Base-by-base conservation (phyloP, 2,797 vertebrate genomes). In the Siniperca obscura region DNA sequence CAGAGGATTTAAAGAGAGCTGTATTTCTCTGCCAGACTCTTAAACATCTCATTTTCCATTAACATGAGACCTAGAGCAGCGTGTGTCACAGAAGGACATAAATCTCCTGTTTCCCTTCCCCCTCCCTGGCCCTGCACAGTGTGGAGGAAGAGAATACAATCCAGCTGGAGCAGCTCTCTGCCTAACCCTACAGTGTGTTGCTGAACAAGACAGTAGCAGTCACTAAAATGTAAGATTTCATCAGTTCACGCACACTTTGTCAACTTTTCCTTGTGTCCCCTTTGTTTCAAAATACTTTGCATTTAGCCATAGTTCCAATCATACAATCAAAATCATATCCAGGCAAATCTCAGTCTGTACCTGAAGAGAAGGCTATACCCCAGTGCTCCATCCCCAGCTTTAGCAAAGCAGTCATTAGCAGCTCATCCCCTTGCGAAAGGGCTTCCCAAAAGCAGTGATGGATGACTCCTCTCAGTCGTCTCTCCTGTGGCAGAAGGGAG, bases 1-100 rank as follows among this genome's bases (percentile, higher is more conserved):
- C 77, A 76, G 74, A 88, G 88, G 87, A 91, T 94, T 94, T 93
- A 92, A 93, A 92, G 90, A 90, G 91, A 91, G 89, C 88, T 85
- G 87, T 93, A 92, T 94, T 92, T 92, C 92, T 93, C 90, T 90
- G 91, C 85, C 93, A 92, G 91, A 93, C 90, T 94, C 90, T 93
- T 93, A 93, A 93, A 94, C 92, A 94, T 95, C 93, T 93, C 87
- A 92, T 95, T 94, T 95, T 93, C 94, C 93, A 95, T 94, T 95
- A 93, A 93, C 94, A 94, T 93, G 91, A 94, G 90, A 94, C 93
- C 87, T 84, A 87, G 92, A 92, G 91, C 94, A 94, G 92, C 90
- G 73, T 92, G 91, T 94, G 93, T 95, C 93, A 95, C 88, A 87
- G 90, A 90, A 82, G 90, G 90, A 94, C 90, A 94, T 95, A 94